Evolutionary conservation across 2,888 invertebrate species (phyloP), one percentile per base, ranked within the genome.

Genomic region (Cephus sareptanus): DNA sequence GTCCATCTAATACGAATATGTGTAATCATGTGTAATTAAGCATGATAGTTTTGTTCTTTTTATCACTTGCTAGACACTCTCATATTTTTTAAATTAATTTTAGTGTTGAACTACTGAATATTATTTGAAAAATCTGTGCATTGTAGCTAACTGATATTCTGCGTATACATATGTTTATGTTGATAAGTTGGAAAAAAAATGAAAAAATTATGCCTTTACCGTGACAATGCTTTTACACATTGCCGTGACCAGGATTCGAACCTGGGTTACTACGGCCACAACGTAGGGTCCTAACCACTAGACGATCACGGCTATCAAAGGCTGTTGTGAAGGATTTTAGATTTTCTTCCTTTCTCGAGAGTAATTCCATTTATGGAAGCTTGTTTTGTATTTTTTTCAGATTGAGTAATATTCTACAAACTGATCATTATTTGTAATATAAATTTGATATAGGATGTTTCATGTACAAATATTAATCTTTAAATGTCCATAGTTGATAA

Each of bases 231-330:
- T n/a, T 74, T 9, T 12, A 34, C 33, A 71, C 77, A 77, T 77
- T 94, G 94, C 94, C 94, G 94, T 94, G 94, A 94, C 94, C 94
- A 94, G 94, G 94, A 95, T 94, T 95, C 94, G 94, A 95, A 95
- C 94, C 95, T 94, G 94, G 94, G 94, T 95, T 95, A 94, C 94
- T 94, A 94, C 94, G 94, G 94, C 94, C 94, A 95, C 94, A 95
- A 95, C 94, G 94, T 94, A 94, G 94, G 93, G 94, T 95, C 94
- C 94, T 94, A 94, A 94, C 94, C 94, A 94, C 94, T 94, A 94
- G 94, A 94, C 94, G 94, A 94, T 94, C 94, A 94, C 94, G 94
- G 94, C 94, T n/a, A 73, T 11, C 15, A 81, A 77, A 77, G 77
- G 71, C 40, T 30, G 15, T 75, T 56, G 56, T 30, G 1, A 34